phyloP scores from a whole-genome alignment of 1,140 invertebrate species.

The Rhopalosiphum padi region DNA sequence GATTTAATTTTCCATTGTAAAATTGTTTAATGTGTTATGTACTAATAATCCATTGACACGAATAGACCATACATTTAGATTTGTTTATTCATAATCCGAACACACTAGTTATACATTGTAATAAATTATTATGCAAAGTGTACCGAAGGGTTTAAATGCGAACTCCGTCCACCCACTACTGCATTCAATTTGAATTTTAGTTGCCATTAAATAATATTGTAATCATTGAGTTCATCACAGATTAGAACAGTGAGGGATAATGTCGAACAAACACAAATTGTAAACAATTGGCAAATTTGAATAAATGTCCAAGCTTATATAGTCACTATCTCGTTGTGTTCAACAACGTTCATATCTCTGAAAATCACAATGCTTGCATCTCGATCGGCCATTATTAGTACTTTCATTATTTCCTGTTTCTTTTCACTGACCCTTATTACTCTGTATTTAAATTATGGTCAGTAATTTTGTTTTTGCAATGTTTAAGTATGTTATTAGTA shows the following conservation, averaged over 20 bases:
- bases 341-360: not conserved
- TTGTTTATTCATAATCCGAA: not conserved
- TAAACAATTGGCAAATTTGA: not conserved
- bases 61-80: not conserved
- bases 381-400: slow-evolving; percentile 25
- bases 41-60: not conserved
- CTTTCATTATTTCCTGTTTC: slow-evolving; percentile 20
- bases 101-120: not conserved
- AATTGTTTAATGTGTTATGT: not conserved
- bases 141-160: not conserved
- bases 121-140: not conserved
- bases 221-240: not conserved
- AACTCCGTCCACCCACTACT: not conserved
- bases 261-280: slow-evolving; percentile 1
- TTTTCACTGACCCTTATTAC: not conserved
- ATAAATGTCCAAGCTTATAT: not conserved
- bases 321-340: not conserved
- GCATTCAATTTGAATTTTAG: not conserved
- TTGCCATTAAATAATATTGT: not conserved
- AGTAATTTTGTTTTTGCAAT: not conserved
- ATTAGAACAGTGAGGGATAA: not conserved
- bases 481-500: not conserved
- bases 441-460: slow-evolving; percentile 28
- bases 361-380: not conserved
- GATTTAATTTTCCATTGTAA: slow-evolving; percentile 1